Evolutionary conservation across 2,797 vertebrate species (phyloP).

Genomic region (Centropyge bicolor): DNA sequence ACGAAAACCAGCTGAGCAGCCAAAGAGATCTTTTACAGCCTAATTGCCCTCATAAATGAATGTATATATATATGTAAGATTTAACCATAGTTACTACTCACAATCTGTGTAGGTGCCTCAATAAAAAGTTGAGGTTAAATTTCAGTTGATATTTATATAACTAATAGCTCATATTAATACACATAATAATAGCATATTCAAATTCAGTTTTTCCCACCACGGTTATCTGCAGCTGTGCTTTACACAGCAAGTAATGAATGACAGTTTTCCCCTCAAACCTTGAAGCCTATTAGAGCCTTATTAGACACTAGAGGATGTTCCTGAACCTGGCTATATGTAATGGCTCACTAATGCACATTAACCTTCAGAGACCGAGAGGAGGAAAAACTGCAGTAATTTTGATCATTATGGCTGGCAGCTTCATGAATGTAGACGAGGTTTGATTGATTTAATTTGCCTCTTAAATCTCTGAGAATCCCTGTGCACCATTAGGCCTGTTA

Average conservation of each 20-base stretch:
- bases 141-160: not conserved
- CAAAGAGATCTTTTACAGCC: not conserved
- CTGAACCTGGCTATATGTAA: constrained; percentile 18
- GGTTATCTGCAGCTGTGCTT: not conserved
- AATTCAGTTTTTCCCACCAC: not conserved
- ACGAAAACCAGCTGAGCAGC: not conserved
- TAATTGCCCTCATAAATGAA: too few species aligned
- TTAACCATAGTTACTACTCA: not conserved
- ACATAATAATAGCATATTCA: not conserved
- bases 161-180: not conserved
- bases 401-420: constrained; percentile 47
- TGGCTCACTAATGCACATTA: constrained; percentile 16
- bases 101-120: not conserved
- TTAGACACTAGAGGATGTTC: constrained; percentile 20
- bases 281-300: constrained; percentile 30
- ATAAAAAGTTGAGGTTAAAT: not conserved
- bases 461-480: constrained; percentile 28
- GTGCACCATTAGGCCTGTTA: constrained; percentile 21
- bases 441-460: constrained; percentile 48
- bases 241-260: constrained; percentile 2
- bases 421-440: constrained; percentile 33
- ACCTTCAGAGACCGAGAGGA: not conserved
- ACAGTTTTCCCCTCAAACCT: constrained; percentile 19
- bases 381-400: constrained; percentile 25
- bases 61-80: not conserved